Base-by-base conservation (phyloP, 1,140 invertebrate genomes). In the Andricus grossulariae region DNA sequence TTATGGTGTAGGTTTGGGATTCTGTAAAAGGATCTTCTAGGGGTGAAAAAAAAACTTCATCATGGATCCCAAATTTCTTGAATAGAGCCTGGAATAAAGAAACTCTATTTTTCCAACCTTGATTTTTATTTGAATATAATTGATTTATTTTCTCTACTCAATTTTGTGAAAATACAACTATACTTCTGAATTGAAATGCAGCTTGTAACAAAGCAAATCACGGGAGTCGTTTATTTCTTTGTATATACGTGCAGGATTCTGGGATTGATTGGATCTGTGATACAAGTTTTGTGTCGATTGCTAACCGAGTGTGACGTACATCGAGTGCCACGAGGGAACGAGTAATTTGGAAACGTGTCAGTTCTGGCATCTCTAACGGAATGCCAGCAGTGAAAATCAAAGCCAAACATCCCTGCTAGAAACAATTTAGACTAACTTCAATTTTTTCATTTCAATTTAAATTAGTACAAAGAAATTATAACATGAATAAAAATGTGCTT, bases 201-300 rank as follows among this genome's bases (percentile, higher is more conserved):
- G 19, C 55, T 57, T 32, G 18, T 25, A 32, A 25, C 21, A 25
- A 13, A 21, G 18, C 19, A 25, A 57, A 25, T 57, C 19, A 25
- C 2, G 19, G 16, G 13, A 66, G 15, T 45, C 39, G 7, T 32
- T 66, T 32, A 39, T 25, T 66, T 66, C 39, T 45, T 16, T 66
- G 16, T 66, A 66, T 16, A n/a, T n/a, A n/a, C 4, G 12, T 66
- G 18, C n/a, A n/a, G 52, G n/a, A n/a, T 39, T 15, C 25, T 66
- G 25, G 60, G n/a, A 39, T 60, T 60, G 19, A 60, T 32, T 60
- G 57, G 57, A 39, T 16, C 60, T 66, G 21, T 66, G 60, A 66
- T 32, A 66, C 60, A 66, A 66, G 60, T 66, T 66, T 66, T 66
- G 60, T 66, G 25, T 66, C 57, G 57, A 66, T 66, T 66, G 57